Percentiles rank a stretch among this genome's conserved stretches.
phyloP scores from a whole-genome alignment of 2,113 vertebrate species.

The Phycodurus eques region DNA sequence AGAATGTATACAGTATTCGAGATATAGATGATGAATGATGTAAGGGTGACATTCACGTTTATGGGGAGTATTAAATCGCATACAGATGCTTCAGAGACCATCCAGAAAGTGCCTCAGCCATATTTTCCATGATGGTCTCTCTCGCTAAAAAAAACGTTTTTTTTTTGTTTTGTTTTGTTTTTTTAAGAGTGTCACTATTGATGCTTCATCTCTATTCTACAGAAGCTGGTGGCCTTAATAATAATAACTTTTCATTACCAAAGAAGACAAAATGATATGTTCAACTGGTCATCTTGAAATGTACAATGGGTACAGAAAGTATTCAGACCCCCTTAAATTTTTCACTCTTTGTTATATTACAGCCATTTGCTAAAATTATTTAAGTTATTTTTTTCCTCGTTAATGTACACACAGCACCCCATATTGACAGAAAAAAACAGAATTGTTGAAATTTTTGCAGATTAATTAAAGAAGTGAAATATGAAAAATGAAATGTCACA shows the following conservation, averaged over 20 bases:
- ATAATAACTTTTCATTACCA: background rate
- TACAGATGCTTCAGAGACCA: background rate
- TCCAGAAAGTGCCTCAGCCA: background rate
- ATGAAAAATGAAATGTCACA: too few species aligned
- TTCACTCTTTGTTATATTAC: too few species aligned
- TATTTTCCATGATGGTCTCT: background rate
- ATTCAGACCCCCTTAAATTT: too few species aligned
- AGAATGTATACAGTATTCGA: constrained; percentile 31
- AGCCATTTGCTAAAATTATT: too few species aligned
- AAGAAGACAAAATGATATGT: background rate
- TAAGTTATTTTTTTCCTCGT: too few species aligned
- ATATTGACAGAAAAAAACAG: too few species aligned
- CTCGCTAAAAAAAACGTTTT: background rate
- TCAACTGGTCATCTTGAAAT: background rate
- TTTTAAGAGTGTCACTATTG: background rate
- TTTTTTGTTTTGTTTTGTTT: too few species aligned
- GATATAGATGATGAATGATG: constrained; percentile 43
- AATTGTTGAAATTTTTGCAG: too few species aligned
- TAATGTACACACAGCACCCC: too few species aligned
- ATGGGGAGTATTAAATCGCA: constrained; percentile 16
- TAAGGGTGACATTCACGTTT: constrained; percentile 38
- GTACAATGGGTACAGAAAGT: background rate
- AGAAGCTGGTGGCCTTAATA: background rate
- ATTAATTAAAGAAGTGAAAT: too few species aligned
- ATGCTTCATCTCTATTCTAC: background rate